A percentile compares a stretch with the other conserved stretches of the same genome.
phyloP scores from a whole-genome alignment of 2,113 vertebrate species.

The Pterocles gutturalis region DNA sequence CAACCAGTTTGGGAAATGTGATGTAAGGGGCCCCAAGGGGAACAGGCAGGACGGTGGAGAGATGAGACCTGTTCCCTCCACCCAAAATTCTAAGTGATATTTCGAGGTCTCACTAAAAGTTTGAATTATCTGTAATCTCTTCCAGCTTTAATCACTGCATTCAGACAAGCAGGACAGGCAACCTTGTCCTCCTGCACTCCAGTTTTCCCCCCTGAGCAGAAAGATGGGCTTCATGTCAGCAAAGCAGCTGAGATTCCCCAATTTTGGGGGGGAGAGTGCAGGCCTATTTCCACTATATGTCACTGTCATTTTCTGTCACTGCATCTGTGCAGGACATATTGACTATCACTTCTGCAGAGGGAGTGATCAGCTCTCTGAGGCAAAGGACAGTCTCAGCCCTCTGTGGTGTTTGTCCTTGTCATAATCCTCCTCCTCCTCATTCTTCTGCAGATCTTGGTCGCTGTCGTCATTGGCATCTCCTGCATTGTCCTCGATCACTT shows the following conservation, averaged over 20 bases:
- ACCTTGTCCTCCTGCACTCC: not conserved
- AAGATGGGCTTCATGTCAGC: not conserved
- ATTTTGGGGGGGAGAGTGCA: accelerated
- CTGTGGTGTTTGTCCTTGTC: not conserved
- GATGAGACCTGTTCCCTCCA: accelerated
- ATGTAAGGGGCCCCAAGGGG: not conserved
- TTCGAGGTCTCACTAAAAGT: not conserved
- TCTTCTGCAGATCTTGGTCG: not conserved
- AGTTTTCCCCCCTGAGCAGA: not conserved
- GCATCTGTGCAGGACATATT: not conserved
- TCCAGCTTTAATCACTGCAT: not conserved
- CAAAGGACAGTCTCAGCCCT: not conserved
- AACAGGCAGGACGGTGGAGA: not conserved
- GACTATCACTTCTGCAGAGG: not conserved
- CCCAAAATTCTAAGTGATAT: not conserved
- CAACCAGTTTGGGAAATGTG: not conserved
- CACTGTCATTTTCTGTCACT: not conserved
- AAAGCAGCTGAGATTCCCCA: not conserved
- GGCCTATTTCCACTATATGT: not conserved
- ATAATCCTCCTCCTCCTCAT: not conserved
- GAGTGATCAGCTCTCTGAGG: not conserved
- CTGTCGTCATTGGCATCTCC: not conserved
- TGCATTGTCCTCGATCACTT: constrained; percentile 24
- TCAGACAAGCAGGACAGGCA: not conserved
- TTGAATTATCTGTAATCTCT: not conserved